phyloP scores from a whole-genome alignment of 2,797 vertebrate genomes.

The Euphonia xanthogaster region DNA sequence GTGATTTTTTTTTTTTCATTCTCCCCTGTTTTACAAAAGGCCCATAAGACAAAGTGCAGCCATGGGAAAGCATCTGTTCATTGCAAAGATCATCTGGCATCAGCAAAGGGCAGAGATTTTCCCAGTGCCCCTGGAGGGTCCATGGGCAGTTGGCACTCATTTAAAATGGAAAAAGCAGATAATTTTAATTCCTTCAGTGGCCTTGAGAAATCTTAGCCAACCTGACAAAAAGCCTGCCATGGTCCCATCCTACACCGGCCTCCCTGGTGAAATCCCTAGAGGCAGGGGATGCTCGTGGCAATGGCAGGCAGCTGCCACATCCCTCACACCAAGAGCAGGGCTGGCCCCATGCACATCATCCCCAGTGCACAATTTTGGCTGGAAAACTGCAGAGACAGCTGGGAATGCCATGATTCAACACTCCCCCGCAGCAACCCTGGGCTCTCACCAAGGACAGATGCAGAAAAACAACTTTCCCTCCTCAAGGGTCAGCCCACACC shows the following conservation, averaged over 20 bases:
- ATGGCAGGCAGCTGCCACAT: background rate
- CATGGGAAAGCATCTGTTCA: background rate
- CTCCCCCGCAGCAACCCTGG: background rate
- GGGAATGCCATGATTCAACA: background rate
- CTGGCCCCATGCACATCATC: background rate
- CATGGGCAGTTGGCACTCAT: background rate
- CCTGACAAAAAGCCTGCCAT: background rate
- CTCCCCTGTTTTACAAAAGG: background rate
- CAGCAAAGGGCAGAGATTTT: background rate
- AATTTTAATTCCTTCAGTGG: background rate
- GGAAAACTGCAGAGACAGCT: background rate
- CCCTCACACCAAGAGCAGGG: background rate
- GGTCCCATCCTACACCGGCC: rapidly evolving
- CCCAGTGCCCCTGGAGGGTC: background rate
- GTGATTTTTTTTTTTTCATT: background rate
- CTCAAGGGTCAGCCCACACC: background rate
- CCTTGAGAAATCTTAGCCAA: background rate
- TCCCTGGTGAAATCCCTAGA: background rate
- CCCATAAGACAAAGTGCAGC: background rate
- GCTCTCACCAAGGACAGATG: background rate
- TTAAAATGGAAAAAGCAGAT: background rate
- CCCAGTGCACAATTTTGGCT: background rate
- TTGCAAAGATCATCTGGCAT: background rate
- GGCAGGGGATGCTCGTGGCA: rapidly evolving
- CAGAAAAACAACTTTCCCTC: background rate